A percentile compares a stretch with the other conserved stretches of the same genome.
Conservation (phyloP, 2,888 invertebrate genomes). For the Glaucopsyche alexis region DNA sequence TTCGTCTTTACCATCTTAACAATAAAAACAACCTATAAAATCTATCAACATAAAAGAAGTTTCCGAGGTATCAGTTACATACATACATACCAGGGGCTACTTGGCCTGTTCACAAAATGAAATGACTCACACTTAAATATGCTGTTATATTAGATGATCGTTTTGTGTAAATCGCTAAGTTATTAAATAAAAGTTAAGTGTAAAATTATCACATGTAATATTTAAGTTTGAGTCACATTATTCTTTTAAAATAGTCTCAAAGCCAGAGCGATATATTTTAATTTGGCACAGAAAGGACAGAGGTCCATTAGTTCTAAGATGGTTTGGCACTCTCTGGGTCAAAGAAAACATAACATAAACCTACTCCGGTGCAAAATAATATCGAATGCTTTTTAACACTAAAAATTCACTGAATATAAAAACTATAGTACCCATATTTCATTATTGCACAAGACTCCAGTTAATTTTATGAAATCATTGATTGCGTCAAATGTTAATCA, state of each 20-base stretch:
- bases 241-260: background rate
- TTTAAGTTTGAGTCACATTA: slow-evolving; percentile 16
- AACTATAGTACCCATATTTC: slow-evolving; percentile 62
- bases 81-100: slow-evolving; percentile 49
- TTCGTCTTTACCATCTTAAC: slow-evolving; percentile 73
- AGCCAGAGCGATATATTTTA: slow-evolving; percentile 10
- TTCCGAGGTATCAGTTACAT: slow-evolving; percentile 55
- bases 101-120: background rate
- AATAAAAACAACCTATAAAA: slow-evolving; percentile 80
- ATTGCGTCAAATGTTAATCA: slow-evolving; percentile 30
- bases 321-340: slow-evolving; percentile 61
- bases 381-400: slow-evolving; percentile 47
- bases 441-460: slow-evolving; percentile 66
- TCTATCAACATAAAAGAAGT: slow-evolving; percentile 73
- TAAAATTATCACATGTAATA: slow-evolving; percentile 23
- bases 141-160: background rate
- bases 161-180: background rate
- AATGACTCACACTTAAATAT: slow-evolving; percentile 1
- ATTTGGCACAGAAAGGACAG: slow-evolving; percentile 28
- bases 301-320: slow-evolving; percentile 56
- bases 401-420: slow-evolving; percentile 56
- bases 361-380: slow-evolving; percentile 32
- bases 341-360: slow-evolving; percentile 41
- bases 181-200: background rate
- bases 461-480: slow-evolving; percentile 63